Conservation (phyloP, 2,888 invertebrate species). For the Bellardia bayeri region DNA sequence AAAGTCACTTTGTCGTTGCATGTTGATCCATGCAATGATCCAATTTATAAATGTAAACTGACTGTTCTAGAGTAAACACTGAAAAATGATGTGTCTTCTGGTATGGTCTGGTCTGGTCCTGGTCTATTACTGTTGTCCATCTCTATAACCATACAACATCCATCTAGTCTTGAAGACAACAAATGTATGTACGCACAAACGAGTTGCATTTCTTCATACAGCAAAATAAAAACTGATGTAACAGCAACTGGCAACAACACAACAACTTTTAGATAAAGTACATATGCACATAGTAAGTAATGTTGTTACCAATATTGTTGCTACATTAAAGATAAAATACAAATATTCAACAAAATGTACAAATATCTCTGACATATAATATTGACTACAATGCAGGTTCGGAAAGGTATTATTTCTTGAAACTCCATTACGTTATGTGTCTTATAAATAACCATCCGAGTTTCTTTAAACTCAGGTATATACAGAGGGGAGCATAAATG, state of each 20-base stretch:
- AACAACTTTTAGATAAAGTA: constrained; percentile 62
- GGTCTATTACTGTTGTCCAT: constrained; percentile 41
- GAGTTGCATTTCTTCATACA: not conserved
- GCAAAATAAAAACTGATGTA: constrained; percentile 36
- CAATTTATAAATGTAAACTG: constrained; percentile 55
- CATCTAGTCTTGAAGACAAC: constrained; percentile 16
- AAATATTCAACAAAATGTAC: constrained; percentile 17
- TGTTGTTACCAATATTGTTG: constrained; percentile 60
- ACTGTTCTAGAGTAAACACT: constrained; percentile 4
- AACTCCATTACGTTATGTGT: no score
- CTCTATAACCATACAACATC: constrained; percentile 13
- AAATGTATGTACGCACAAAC: not conserved
- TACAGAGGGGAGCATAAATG: no score
- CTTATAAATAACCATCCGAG: no score
- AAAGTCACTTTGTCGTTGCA: constrained; percentile 23
- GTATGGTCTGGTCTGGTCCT: not conserved
- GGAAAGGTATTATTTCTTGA: constrained; percentile 19
- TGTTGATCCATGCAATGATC: constrained; percentile 24
- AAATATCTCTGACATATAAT: constrained; percentile 2
- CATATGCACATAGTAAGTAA: constrained; percentile 24
- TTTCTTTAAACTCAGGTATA: no score
- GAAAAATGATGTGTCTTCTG: constrained; percentile 48
- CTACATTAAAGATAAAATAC: constrained; percentile 23
- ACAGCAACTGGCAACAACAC: constrained; percentile 48
- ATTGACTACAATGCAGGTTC: not conserved